phyloP scores from a whole-genome alignment of 2,797 vertebrate genomes.

The Peromyscus nudipes region DNA sequence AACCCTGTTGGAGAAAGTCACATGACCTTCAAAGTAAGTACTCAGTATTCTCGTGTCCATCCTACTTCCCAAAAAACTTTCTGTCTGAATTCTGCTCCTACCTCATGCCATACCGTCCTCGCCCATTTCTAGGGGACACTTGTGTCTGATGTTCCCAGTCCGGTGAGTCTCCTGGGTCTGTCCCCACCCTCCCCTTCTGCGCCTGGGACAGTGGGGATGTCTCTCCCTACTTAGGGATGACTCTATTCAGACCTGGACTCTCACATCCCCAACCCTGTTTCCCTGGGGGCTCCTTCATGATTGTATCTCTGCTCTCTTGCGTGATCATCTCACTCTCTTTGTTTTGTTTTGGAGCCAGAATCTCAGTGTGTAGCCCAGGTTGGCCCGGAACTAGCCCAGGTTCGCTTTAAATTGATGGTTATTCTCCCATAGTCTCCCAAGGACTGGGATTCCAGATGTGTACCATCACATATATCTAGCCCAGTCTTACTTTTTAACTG shows the following conservation, averaged over 20 bases:
- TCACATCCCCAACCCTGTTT: neutral
- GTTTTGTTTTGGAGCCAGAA: neutral
- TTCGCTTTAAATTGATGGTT: neutral
- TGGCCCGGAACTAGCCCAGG: neutral
- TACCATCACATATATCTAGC: neutral
- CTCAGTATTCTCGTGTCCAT: neutral
- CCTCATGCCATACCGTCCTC: neutral
- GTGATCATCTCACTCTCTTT: neutral
- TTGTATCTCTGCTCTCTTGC: neutral
- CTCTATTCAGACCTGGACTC: neutral
- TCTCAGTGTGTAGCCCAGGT: neutral
- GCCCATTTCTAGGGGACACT: neutral
- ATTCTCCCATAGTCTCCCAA: neutral
- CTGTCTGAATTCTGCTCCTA: neutral
- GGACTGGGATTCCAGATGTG: neutral
- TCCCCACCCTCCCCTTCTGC: neutral
- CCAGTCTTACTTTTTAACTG: neutral
- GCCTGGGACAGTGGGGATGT: neutral
- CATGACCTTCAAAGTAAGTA: neutral
- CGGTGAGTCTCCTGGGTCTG: neutral
- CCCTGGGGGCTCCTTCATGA: neutral
- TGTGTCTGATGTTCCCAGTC: neutral
- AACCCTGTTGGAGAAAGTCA: neutral
- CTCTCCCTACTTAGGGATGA: neutral
- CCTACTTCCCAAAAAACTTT: neutral